Base-by-base conservation (phyloP, 2,888 invertebrate species). In the Coelopa pilipes region DNA sequence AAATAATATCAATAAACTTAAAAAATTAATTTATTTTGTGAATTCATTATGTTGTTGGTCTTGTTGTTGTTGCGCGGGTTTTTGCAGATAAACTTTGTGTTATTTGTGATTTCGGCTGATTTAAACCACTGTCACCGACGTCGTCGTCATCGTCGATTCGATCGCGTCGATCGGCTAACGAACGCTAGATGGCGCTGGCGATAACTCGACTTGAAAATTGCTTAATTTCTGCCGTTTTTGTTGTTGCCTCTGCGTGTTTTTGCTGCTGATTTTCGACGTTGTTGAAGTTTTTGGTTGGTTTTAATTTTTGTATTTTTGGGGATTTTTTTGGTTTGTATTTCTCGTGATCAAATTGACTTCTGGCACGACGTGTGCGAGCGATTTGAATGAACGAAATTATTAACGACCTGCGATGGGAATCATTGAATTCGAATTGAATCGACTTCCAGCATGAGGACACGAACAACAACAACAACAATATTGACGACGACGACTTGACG, bases 181-280 rank as follows among this genome's bases (percentile, higher is more conserved):
- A 65, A 65, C 65, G 47, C 65, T 65, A 65, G 65, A 65, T 65
- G 65, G 65, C 17, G 47, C 12, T n/a, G 65, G 1, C 65, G 65
- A 65, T 65, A 65, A 46, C 65, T 65, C 7, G 12, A 9, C 11
- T 65, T 34, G 65, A 19, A 19, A 19, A 19, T 46, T 45, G 46
- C 47, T 65, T 65, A 12, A 46, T 46, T 65, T 65, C n/a, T n/a
- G 50, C 50, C 4, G n/a, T 34, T 4, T 65, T 24, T n/a, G 50
- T 53, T 13, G n/a, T 34, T 4, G 5, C 34, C 19, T 17, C 45
- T 15, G 46, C 1, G 63, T 46, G 17, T 11, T 21, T 21, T 68
- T 5, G 12, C 67, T 50, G 53, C 10, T n/a, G n/a, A n/a, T 34
- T 34, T 7, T 34, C 7, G 34, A 4, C 7, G 34, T 34, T 34